Evolutionary conservation across 1,140 invertebrate species (phyloP).

Genomic region (Trachymyrmex cornetzi): DNA sequence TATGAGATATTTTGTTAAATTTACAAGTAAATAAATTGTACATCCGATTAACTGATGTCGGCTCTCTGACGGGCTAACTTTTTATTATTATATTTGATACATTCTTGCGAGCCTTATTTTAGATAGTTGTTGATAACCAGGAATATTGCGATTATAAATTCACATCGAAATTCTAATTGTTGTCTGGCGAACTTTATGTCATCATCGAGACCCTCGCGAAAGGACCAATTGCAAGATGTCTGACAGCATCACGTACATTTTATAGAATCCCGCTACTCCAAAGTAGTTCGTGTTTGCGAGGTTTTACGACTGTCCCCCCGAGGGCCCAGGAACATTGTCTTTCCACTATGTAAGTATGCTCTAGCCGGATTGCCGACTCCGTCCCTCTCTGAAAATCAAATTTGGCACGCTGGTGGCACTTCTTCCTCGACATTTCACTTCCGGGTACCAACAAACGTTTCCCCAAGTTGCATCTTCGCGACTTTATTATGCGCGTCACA

Average conservation of each 20-base stretch:
- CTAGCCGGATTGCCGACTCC: constrained; percentile 43
- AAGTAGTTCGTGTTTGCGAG: constrained; percentile 60
- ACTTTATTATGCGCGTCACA: constrained; percentile 61
- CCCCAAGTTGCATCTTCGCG: constrained; percentile 40
- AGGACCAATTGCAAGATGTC: constrained; percentile 27
- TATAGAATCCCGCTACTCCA: constrained; percentile 51
- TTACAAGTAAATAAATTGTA: too few species aligned
- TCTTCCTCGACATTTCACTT: constrained; percentile 59
- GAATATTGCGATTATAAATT: constrained; percentile 14
- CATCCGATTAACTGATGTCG: too few species aligned
- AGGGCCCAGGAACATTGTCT: constrained; percentile 49
- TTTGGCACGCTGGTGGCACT: constrained; percentile 57
- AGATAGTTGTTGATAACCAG: too few species aligned
- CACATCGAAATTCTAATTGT: not conserved
- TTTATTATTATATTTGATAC: too few species aligned
- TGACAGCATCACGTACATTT: constrained; percentile 44
- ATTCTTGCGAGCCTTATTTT: too few species aligned
- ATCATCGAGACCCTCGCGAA: constrained; percentile 1
- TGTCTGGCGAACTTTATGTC: constrained; percentile 9
- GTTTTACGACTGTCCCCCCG: constrained; percentile 53
- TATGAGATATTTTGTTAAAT: too few species aligned
- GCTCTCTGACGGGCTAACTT: too few species aligned
- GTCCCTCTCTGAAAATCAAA: constrained; percentile 52
- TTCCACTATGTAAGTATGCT: constrained; percentile 44
- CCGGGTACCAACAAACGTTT: constrained; percentile 41